Base-by-base conservation (phyloP, 2,797 vertebrate species). In the Scyliorhinus canicula region DNA sequence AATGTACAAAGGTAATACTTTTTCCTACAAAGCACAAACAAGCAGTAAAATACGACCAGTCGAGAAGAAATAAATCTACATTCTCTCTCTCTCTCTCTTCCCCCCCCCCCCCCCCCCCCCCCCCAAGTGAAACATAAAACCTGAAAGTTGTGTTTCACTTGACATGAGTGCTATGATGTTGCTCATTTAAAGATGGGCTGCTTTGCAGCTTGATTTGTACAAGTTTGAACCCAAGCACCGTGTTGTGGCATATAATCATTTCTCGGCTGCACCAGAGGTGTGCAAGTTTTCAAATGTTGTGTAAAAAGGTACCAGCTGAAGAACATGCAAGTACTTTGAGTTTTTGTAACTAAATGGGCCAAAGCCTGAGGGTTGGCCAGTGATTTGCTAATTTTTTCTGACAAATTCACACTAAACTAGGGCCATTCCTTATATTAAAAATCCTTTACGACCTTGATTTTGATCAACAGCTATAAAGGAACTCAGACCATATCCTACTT, bases 1-100 rank as follows among this genome's bases (percentile, higher is more conserved):
- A 82, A 82, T 82, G 79, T 82, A 82, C 79, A 82, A 82, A 82
- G 79, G 26, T 47, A 82, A 82, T 44, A 82, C 77, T 26, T 82
- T 82, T 26, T 26, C 79, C 79, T 82, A 82, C 21, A 82, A 82
- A 82, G 79, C 79, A 82, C 79, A 82, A 82, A 82, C 79, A 82
- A 82, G 79, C 79, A 74, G 44, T 82, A 82, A 82, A 82, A 44
- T 82, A 26, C 7, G 79, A 82, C 79, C 44, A 26, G 19, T 47
- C 40, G 77, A 2, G 40, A 79, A 79, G 79, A 82, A 47, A 26
- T 82, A 47, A 82, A 82, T 82, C 21, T 47, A 82, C 21, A 47
- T 82, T 82, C 26, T 47, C 7, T 26, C 40, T 69, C 28, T 69
- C 24, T n/a, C n/a, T n/a, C n/a, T n/a, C n/a, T n/a, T n/a, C 57